Evolutionary conservation across 2,113 vertebrate genomes (phyloP).

Genomic region (Ictidomys tridecemlineatus): DNA sequence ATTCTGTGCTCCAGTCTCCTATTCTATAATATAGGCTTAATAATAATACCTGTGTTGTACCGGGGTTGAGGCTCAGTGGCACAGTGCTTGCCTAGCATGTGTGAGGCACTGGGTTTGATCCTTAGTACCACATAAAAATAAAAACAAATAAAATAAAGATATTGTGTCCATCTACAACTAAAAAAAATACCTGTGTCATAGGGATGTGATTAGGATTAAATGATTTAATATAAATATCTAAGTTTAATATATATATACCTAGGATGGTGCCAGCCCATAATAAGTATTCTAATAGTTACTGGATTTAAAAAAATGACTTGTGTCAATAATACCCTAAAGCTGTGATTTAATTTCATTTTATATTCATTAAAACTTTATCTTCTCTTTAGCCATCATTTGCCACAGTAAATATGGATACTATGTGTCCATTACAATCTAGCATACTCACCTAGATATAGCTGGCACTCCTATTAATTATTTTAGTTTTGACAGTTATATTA

Average conservation of each 20-base stretch:
- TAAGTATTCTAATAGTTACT: background rate
- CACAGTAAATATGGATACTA: background rate
- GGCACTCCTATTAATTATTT: background rate
- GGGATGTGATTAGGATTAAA: background rate
- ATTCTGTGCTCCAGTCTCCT: background rate
- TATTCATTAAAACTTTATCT: background rate
- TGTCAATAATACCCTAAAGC: background rate
- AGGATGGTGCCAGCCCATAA: background rate
- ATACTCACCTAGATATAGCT: background rate
- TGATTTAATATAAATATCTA: background rate
- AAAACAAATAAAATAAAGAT: no score
- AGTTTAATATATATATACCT: no score
- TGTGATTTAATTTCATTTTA: constrained; percentile 35
- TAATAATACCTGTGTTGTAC: background rate
- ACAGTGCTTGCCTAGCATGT: no score
- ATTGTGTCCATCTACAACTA: no score
- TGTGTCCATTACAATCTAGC: background rate
- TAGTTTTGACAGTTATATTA: background rate
- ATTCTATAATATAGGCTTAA: background rate
- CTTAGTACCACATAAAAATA: no score
- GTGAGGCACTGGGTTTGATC: no score
- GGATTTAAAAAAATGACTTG: background rate
- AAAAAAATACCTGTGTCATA: background rate
- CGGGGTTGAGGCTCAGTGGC: no score
- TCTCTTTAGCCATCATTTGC: background rate